A percentile compares a stretch with the other conserved stretches of the same genome.
These are phyloP conservation scores for Stictonetta naevosa DNA, from an alignment of 2,113 vertebrate species.

Conservation along the genomic window DNA sequence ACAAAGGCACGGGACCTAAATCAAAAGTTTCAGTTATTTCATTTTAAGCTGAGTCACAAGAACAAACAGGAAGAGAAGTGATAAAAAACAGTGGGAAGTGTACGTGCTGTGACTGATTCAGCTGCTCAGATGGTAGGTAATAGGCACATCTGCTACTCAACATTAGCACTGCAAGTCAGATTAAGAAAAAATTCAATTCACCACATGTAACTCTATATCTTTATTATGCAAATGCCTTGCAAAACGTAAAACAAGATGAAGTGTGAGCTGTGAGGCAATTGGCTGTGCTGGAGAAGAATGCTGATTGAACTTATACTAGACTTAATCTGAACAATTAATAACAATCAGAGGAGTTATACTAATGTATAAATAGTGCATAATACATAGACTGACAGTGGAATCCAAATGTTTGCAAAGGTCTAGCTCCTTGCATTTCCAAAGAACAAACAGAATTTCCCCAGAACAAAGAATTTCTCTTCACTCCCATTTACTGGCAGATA, in stretches of 20 bases:
- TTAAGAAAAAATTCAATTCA: neutral
- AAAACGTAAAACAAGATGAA: neutral
- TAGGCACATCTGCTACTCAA: neutral
- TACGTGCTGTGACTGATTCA: neutral
- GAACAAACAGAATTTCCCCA: neutral
- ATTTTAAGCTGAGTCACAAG: neutral
- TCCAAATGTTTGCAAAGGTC: neutral
- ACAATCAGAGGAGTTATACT: neutral
- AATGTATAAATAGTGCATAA: neutral
- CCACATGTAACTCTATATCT: neutral
- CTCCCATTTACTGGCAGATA: neutral
- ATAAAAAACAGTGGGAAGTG: neutral
- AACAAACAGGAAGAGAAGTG: neutral
- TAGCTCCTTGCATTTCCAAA: neutral
- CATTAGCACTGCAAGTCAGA: neutral
- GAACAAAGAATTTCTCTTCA: neutral
- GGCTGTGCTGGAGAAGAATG: neutral
- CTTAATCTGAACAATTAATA: neutral
- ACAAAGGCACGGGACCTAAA: neutral
- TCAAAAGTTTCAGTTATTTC: neutral
- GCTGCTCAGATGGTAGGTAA: neutral
- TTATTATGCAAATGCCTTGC: neutral
- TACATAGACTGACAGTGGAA: neutral
- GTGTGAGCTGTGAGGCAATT: neutral
- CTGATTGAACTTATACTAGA: neutral